Base-by-base conservation (phyloP, 2,113 vertebrate species). In the Dasyprocta punctata region DNA sequence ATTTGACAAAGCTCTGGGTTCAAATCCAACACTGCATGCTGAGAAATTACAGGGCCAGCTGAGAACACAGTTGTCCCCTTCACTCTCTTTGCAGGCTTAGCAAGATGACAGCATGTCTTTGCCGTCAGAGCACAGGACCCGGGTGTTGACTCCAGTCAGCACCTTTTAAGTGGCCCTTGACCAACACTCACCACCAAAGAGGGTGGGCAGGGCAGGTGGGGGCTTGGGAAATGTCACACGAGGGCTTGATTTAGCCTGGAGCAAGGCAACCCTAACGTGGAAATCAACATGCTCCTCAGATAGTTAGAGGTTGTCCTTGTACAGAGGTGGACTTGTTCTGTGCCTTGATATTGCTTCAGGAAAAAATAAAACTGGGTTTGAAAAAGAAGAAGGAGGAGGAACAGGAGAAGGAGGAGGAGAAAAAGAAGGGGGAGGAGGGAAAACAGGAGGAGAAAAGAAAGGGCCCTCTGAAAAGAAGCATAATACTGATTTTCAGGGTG, bases 341-440 rank as follows among this genome's bases (percentile, higher is more conserved):
- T 83, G 84, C 67, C 78, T 94, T 77, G 67, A 54, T 54, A 36
- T 63, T 95, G 83, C 88, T 96, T 96, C 82, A 87, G 54, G 16
- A 5, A 9, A 9, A 47, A 47, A 7, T 47, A 33, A 92, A 60
- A 71, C 6, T 38, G 77, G 28, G 38, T 73, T 84, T n/a, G 36
- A 16, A 61, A 38, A 49, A n/a, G 36, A 49, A 63, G n/a, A 54
- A 65, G 16, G 26, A 41, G n/a, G 8, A 71, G 38, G 20, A 38
- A 19, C 24, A 3, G 38, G 44, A 24, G 5, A 26, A 44, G 38
- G 38, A 38, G 71, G 26, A 7, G 33, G 33, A 44, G 36, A 4
- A 16, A 56, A 61, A 8, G 16, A 61, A 7, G 36, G 44, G 54
- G 28, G 33, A 58, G 44, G 54, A 63, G 65, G 71, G 60, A n/a